Base-by-base conservation (phyloP, 1,140 invertebrate species). In the Heterodera carotae region DNA sequence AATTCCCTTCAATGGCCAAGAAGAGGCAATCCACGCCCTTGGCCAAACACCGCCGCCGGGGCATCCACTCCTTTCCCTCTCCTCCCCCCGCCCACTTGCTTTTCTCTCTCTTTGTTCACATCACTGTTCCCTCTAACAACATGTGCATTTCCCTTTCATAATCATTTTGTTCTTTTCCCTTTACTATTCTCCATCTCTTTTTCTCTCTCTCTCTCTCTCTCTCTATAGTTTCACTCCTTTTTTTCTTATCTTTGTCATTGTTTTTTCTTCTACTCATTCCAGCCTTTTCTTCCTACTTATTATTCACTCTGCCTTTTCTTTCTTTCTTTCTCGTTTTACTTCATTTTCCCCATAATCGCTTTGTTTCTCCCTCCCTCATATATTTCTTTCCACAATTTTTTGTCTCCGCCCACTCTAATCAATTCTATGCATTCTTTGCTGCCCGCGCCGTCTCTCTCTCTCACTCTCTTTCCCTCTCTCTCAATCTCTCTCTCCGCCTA, bases 341-440 rank as follows among this genome's bases (percentile, higher is more conserved):
- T n/a, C 53, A 3, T 18, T 15, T 15, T 22, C 71, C 69, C 53
- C 5, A 10, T 31, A 29, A 4, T 33, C 10, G 4, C 67, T 27
- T 22, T 75, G 2, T 75, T 15, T 75, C 25, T 74, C 33, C 29
- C 31, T 75, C 53, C 15, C 67, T 22, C 36, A 6, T 71, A n/a
- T 71, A 18, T 43, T 53, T 7, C 53, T 18, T 34, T 74, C 53
- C 31, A 34, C 72, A 7, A 22, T 67, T 22, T 62, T 31, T 60
- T 36, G 39, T 69, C 29, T 64, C 29, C 33, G 22, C 12, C 12
- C 59, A 12, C 22, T 12, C 64, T 69, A 64, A 67, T 75, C 66
- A 64, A 67, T 75, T 69, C 70, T n/a, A 31, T 34, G n/a, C 67
- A 25, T 69, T 69, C 70, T 56, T 72, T 72, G 15, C 43, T 56